Evolutionary conservation across 2,113 vertebrate species (phyloP).

Genomic region (Zapornia atra): DNA sequence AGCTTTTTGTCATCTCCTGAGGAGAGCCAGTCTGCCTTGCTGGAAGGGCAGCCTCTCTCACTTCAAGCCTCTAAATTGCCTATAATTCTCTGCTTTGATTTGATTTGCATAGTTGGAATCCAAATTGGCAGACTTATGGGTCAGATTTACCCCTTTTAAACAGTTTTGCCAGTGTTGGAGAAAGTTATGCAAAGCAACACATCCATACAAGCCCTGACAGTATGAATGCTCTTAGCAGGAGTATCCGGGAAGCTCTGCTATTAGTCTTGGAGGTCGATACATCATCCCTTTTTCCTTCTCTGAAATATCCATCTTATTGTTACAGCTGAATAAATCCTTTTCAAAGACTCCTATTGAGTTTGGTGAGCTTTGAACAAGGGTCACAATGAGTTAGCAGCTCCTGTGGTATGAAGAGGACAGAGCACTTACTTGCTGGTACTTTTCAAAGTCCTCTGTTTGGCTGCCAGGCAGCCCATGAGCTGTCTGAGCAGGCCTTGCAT

Average conservation of each 20-base stretch:
- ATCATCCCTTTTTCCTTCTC: neutral
- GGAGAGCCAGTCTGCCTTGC: neutral
- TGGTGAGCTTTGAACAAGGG: constrained; percentile 29
- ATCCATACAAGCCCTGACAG: neutral
- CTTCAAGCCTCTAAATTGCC: neutral
- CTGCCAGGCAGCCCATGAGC: rapidly evolving
- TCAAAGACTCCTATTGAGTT: constrained; percentile 3
- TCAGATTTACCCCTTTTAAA: neutral
- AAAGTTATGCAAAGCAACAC: neutral
- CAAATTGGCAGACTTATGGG: neutral
- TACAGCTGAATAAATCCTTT: neutral
- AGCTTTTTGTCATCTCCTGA: neutral
- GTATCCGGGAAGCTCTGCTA: neutral
- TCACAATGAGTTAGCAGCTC: constrained; percentile 23
- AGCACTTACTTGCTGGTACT: neutral
- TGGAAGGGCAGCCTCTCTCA: neutral
- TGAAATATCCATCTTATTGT: neutral
- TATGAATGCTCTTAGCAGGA: neutral
- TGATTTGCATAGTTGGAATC: neutral
- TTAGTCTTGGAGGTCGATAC: neutral
- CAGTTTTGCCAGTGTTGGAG: neutral
- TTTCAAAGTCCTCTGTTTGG: neutral
- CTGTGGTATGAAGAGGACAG: neutral
- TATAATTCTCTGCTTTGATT: neutral
- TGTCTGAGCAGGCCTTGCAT: rapidly evolving